Percentiles rank a stretch among this genome's conserved stretches.
phyloP scores from a whole-genome alignment of 2,888 invertebrate species.

The Cheilosia urbana region DNA sequence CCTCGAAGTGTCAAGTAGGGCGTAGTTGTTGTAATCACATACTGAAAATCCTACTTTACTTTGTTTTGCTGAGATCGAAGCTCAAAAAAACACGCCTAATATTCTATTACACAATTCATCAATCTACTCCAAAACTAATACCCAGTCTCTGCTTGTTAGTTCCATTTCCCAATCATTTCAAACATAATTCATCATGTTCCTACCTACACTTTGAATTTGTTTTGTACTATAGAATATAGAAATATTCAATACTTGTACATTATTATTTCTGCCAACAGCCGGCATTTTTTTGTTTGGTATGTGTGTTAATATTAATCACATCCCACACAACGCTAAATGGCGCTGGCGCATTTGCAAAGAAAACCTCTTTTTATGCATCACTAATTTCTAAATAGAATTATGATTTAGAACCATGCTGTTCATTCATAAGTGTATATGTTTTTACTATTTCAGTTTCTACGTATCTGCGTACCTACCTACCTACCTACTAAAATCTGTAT shows the following conservation, averaged over 20 bases:
- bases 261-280: background rate
- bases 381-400: conserved; percentile 4
- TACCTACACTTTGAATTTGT: background rate
- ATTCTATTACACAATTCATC: too few relatives aligned
- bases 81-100: too few relatives aligned
- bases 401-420: background rate
- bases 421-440: background rate
- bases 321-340: background rate
- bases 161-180: too few relatives aligned
- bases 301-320: background rate
- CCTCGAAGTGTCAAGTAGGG: too few relatives aligned
- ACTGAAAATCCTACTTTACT: too few relatives aligned
- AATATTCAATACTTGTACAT: too few relatives aligned
- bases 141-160: too few relatives aligned
- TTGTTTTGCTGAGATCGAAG: too few relatives aligned
- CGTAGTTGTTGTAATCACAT: too few relatives aligned
- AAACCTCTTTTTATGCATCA: conserved; percentile 5
- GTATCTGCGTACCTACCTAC: background rate
- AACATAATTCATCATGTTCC: too few relatives aligned
- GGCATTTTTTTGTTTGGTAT: conserved; percentile 37
- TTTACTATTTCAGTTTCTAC: background rate
- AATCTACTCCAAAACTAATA: too few relatives aligned
- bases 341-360: background rate
- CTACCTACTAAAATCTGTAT: background rate
- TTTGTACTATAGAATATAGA: too few relatives aligned